These are phyloP conservation scores for Enteromius treurensis DNA, from an alignment of 2,797 vertebrate genomes.

Conservation along the genomic window DNA sequence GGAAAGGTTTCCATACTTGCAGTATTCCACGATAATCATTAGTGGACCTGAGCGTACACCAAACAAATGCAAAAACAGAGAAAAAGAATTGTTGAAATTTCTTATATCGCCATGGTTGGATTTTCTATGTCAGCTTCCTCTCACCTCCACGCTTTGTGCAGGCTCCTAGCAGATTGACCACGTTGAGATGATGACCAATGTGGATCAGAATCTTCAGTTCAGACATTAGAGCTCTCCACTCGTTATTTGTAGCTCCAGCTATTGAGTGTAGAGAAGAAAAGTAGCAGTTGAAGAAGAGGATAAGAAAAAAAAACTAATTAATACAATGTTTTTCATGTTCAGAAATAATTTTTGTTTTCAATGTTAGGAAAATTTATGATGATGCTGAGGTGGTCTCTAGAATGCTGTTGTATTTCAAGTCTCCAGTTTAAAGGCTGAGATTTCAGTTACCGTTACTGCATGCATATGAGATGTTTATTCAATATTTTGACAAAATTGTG, in stretches of 20 bases:
- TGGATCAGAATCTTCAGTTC: conserved; percentile 96
- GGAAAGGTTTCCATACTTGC: conserved; percentile 94
- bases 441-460: neutral
- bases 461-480: neutral
- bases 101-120: neutral
- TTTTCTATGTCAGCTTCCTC: conserved; percentile 28
- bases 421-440: neutral
- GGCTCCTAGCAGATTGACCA: conserved; percentile 93
- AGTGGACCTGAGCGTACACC: conserved; percentile 78
- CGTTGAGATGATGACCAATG: conserved; percentile 94
- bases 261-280: conserved; percentile 52
- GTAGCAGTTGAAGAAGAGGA: neutral
- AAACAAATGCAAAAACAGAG: neutral
- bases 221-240: conserved; percentile 93
- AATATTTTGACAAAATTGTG: neutral
- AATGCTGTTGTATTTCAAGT: neutral
- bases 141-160: conserved; percentile 95
- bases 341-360: neutral
- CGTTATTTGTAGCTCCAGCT: conserved; percentile 92
- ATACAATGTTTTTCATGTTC: conserved; percentile 7
- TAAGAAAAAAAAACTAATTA: neutral
- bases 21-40: conserved; percentile 97
- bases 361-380: neutral
- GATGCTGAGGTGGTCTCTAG: neutral
- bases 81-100: neutral